A percentile compares a stretch with the other conserved stretches of the same genome.
Evolutionary conservation across 2,888 invertebrate genomes (phyloP).

Genomic region (Carpatolechia fugitivella): DNA sequence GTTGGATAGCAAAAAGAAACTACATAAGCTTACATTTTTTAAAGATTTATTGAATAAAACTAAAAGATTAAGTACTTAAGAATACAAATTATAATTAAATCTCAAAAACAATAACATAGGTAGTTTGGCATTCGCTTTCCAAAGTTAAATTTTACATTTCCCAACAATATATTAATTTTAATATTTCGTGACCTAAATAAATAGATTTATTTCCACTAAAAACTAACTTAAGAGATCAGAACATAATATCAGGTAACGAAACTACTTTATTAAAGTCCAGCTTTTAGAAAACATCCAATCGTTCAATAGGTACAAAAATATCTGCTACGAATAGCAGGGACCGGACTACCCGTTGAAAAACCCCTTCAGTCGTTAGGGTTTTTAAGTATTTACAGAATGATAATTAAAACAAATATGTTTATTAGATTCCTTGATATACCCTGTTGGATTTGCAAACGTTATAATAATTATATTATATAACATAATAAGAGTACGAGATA

Average conservation of each 20-base stretch:
- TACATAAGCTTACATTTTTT: constrained; percentile 23
- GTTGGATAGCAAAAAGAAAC: too few relatives aligned
- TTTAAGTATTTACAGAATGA: too few relatives aligned
- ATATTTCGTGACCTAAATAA: constrained; percentile 51
- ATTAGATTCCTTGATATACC: too few relatives aligned
- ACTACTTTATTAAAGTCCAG: constrained; percentile 21
- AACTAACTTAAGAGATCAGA: constrained; percentile 74
- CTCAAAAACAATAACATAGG: constrained; percentile 65
- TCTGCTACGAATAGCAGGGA: too few relatives aligned
- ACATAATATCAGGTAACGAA: constrained; percentile 72
- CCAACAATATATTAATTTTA: constrained; percentile 41
- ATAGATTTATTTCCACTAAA: constrained; percentile 49
- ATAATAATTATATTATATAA: too few relatives aligned
- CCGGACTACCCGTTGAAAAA: not conserved
- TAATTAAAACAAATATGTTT: too few relatives aligned
- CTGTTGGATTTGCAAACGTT: too few relatives aligned
- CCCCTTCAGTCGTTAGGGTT: too few relatives aligned
- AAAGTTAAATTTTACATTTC: constrained; percentile 45
- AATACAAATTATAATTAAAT: constrained; percentile 54
- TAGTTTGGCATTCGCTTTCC: constrained; percentile 58
- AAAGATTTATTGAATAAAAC: constrained; percentile 41
- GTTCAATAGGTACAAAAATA: too few relatives aligned
- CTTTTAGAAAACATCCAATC: not conserved
- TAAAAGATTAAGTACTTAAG: constrained; percentile 48
- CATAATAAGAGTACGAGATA: too few relatives aligned